Evolutionary conservation across 2,113 vertebrate species (phyloP).

Genomic region (Triplophysa tibetana): DNA sequence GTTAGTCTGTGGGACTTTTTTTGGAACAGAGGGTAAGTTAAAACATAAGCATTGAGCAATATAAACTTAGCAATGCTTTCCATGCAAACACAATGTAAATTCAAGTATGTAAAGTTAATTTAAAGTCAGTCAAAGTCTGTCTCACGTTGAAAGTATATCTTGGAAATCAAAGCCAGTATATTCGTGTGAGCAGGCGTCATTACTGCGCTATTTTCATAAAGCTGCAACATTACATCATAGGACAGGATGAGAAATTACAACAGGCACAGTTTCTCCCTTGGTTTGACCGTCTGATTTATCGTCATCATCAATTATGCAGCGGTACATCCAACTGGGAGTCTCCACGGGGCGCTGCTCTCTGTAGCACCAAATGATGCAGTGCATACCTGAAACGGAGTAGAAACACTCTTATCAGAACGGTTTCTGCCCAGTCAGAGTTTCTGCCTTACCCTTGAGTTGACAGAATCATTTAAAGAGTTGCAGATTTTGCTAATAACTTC

Average conservation of each 20-base stretch:
- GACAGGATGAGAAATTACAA: constrained; percentile 37
- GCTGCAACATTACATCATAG: constrained; percentile 38
- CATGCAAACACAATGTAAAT: too few relatives aligned
- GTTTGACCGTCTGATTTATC: constrained; percentile 41
- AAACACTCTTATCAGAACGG: neutral
- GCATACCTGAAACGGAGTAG: constrained; percentile 16
- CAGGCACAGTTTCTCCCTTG: constrained; percentile 14
- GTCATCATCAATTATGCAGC: constrained; percentile 46
- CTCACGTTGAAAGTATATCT: too few relatives aligned
- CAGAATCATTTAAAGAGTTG: constrained; percentile 5
- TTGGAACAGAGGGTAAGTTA: too few relatives aligned
- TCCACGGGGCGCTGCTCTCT: constrained; percentile 37
- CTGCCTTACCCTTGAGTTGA: constrained; percentile 7
- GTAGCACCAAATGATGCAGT: constrained; percentile 47
- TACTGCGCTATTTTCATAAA: constrained; percentile 1
- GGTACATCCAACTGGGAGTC: constrained; percentile 33
- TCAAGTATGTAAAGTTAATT: too few relatives aligned
- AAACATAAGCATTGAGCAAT: too few relatives aligned
- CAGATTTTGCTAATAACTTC: neutral
- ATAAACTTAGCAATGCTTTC: too few relatives aligned
- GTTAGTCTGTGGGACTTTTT: too few relatives aligned
- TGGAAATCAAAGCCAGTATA: neutral
- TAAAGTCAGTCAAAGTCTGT: too few relatives aligned
- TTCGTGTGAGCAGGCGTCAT: neutral
- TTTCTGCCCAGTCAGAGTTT: constrained; percentile 30